phyloP scores from a whole-genome alignment of 2,888 invertebrate genomes.

The Hypomecis atomaria region DNA sequence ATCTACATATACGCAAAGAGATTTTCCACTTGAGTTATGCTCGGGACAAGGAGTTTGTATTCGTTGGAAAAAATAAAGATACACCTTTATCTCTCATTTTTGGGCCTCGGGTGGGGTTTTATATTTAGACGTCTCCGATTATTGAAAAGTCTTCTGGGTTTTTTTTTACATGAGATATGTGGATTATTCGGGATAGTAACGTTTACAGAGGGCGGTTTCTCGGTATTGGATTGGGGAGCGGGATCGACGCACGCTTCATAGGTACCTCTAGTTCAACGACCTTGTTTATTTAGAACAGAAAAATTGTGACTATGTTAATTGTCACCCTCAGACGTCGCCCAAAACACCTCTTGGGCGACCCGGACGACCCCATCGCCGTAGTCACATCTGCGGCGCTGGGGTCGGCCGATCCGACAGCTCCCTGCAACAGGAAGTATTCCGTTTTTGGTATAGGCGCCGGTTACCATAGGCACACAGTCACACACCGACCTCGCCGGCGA shows the following conservation, averaged over 20 bases:
- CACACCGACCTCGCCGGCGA: too few species aligned
- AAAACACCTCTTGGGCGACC: too few species aligned
- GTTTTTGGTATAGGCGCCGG: too few species aligned
- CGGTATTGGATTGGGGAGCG: not conserved
- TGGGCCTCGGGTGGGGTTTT: slow-evolving; percentile 18
- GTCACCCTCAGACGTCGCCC: too few species aligned
- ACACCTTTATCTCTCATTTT: slow-evolving; percentile 36
- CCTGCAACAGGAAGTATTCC: too few species aligned
- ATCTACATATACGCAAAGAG: slow-evolving; percentile 38
- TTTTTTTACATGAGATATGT: slow-evolving; percentile 14
- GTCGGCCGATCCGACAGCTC: too few species aligned
- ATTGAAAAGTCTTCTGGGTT: slow-evolving; percentile 23
- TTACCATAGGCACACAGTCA: too few species aligned
- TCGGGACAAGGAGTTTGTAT: slow-evolving; percentile 43
- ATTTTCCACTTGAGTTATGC: slow-evolving; percentile 45
- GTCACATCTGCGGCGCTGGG: too few species aligned
- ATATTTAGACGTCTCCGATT: slow-evolving; percentile 25
- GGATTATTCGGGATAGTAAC: slow-evolving; percentile 14
- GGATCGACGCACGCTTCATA: not conserved
- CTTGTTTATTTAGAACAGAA: too few species aligned
- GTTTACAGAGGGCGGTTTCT: not conserved
- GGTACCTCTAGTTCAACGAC: not conserved
- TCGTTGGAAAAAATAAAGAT: slow-evolving; percentile 41
- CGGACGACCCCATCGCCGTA: too few species aligned
- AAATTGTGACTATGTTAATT: too few species aligned